Evolutionary conservation across 2,888 invertebrate genomes (phyloP).

Genomic region (Epinotia brunnichana): DNA sequence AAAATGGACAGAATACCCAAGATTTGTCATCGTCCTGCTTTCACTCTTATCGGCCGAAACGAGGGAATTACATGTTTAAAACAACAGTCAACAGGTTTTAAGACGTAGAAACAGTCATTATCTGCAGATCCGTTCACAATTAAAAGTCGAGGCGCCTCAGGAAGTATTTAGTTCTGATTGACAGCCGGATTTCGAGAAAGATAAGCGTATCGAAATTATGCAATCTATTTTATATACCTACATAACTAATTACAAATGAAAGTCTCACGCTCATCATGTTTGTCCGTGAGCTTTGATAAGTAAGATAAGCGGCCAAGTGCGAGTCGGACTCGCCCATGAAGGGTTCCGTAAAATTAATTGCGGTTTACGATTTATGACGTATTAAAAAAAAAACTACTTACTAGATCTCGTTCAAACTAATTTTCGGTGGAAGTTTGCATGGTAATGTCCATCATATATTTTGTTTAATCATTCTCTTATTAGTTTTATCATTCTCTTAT

Average conservation of each 20-base stretch:
- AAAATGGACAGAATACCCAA: constrained; percentile 41
- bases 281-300: constrained; percentile 41
- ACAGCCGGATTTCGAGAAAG: constrained; percentile 44
- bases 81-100: constrained; percentile 50
- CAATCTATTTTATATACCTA: constrained; percentile 32
- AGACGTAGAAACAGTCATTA: constrained; percentile 44
- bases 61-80: constrained; percentile 50
- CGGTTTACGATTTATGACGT: too few species aligned
- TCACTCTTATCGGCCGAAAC: constrained; percentile 55
- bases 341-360: too few species aligned
- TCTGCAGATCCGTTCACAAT: constrained; percentile 39
- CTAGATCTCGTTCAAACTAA: too few species aligned
- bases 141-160: constrained; percentile 46
- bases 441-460: too few species aligned
- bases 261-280: constrained; percentile 44
- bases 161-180: constrained; percentile 52
- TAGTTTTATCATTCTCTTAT: too few species aligned
- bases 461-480: too few species aligned
- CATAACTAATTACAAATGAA: constrained; percentile 44
- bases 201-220: constrained; percentile 40
- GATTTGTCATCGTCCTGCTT: constrained; percentile 52
- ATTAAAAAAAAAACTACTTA: too few species aligned
- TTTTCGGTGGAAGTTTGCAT: too few species aligned
- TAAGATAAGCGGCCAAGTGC: too few species aligned
- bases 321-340: too few species aligned